Conservation (phyloP, 2,113 vertebrate species). For the Zosterops hypoxanthus region DNA sequence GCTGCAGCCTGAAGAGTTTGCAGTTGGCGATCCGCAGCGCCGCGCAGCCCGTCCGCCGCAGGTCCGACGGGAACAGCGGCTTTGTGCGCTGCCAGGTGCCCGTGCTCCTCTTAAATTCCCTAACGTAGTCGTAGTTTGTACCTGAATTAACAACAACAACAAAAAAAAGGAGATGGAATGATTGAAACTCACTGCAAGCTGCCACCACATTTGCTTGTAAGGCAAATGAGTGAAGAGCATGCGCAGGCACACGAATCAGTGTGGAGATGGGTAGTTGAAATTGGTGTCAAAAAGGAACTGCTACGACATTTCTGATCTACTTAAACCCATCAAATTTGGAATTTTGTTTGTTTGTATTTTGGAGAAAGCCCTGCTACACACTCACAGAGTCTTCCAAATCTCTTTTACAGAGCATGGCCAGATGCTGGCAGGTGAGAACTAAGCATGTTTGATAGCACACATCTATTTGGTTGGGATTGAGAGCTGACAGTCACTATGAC, state of each 20-base stretch:
- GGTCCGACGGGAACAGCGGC: slow-evolving; percentile 87
- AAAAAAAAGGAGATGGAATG: neutral
- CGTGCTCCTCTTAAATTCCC: slow-evolving; percentile 93
- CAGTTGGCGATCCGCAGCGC: slow-evolving; percentile 94
- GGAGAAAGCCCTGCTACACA: neutral
- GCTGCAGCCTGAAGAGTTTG: slow-evolving; percentile 94
- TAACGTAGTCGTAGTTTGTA: slow-evolving; percentile 92
- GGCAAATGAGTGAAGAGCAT: rapidly evolving
- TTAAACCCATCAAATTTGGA: neutral
- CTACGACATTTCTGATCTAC: neutral
- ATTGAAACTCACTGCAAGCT: neutral
- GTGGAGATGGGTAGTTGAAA: neutral
- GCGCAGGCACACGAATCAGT: neutral
- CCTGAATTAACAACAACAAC: slow-evolving; percentile 66
- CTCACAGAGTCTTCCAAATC: neutral
- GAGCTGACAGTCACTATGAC: neutral
- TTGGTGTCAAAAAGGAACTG: neutral
- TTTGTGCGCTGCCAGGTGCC: slow-evolving; percentile 95
- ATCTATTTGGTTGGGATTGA: rapidly evolving
- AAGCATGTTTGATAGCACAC: neutral
- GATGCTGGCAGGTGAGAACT: neutral
- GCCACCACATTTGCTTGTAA: rapidly evolving
- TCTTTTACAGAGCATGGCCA: neutral
- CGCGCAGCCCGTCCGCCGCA: slow-evolving; percentile 89
- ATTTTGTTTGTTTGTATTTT: neutral